Percentiles rank a stretch among this genome's conserved stretches.
Evolutionary conservation across 64 coral and sea anemone genomes (phyloP).

Genomic region (Orbicella faveolata): DNA sequence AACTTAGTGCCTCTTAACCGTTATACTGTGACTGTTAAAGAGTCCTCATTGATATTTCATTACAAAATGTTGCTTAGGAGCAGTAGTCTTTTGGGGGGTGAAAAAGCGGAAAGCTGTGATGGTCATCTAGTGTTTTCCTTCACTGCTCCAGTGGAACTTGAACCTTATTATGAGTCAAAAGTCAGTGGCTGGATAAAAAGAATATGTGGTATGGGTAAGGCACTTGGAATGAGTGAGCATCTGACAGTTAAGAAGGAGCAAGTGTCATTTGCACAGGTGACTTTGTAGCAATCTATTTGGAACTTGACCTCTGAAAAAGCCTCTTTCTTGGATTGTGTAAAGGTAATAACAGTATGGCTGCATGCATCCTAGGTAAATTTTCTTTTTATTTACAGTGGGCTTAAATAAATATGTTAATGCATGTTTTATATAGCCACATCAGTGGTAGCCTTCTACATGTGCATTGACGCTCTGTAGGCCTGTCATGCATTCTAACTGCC

Average conservation of each 20-base stretch:
- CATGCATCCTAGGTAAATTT: too few relatives aligned
- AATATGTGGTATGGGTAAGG: background rate
- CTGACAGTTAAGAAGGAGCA: background rate
- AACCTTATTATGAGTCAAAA: slow-evolving; percentile 2
- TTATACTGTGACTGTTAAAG: slow-evolving; percentile 8
- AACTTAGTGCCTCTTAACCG: slow-evolving; percentile 10
- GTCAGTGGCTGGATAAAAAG: slow-evolving; percentile 11
- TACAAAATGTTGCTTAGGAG: background rate
- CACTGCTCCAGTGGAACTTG: slow-evolving; percentile 20
- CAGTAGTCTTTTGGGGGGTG: background rate
- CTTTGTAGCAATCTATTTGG: background rate
- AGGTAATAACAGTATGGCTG: too few relatives aligned
- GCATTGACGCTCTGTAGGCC: too few relatives aligned
- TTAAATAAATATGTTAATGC: too few relatives aligned
- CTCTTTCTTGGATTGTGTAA: too few relatives aligned
- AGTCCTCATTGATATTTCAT: background rate
- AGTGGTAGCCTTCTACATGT: too few relatives aligned
- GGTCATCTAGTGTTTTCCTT: slow-evolving; percentile 25
- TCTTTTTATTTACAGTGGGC: too few relatives aligned
- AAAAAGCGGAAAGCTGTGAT: background rate
- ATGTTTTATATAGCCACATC: too few relatives aligned
- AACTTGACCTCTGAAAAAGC: background rate
- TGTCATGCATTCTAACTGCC: too few relatives aligned
- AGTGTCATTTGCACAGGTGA: background rate
- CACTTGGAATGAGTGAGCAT: background rate